Evolutionary conservation across 2,888 invertebrate genomes (phyloP).

Genomic region (Trachelus stipa): DNA sequence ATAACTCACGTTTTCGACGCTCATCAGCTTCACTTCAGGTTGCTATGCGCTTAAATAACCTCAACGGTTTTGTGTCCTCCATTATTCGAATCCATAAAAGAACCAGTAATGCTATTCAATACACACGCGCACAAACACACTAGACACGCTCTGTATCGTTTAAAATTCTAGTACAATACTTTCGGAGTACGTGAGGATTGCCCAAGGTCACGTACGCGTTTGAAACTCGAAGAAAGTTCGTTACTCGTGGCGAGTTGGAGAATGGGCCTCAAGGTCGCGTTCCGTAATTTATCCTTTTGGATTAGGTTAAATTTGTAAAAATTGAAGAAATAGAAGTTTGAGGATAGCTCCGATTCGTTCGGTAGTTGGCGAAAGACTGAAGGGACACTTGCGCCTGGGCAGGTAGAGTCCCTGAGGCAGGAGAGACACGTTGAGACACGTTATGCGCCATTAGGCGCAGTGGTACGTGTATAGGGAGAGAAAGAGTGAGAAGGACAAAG

Average conservation of each 20-base stretch:
- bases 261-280: background rate
- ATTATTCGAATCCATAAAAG: background rate
- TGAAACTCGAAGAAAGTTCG: background rate
- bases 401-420: background rate
- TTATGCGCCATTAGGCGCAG: slow-evolving; percentile 3
- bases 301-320: background rate
- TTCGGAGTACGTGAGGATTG: background rate
- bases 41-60: background rate
- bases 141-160: background rate
- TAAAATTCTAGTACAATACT: background rate
- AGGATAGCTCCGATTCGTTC: background rate
- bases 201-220: background rate
- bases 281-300: background rate
- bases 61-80: background rate
- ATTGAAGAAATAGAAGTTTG: background rate
- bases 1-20: background rate
- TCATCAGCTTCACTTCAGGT: background rate
- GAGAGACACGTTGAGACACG: background rate
- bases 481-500: slow-evolving; percentile 13
- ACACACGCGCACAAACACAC: background rate
- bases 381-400: background rate
- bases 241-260: background rate
- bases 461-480: slow-evolving; percentile 14
- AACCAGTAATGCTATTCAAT: background rate
- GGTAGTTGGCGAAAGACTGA: background rate